Evolutionary conservation across 2,888 invertebrate species (phyloP), one percentile per base, ranked within the genome.

Genomic region (Ptilodon capucinus): DNA sequence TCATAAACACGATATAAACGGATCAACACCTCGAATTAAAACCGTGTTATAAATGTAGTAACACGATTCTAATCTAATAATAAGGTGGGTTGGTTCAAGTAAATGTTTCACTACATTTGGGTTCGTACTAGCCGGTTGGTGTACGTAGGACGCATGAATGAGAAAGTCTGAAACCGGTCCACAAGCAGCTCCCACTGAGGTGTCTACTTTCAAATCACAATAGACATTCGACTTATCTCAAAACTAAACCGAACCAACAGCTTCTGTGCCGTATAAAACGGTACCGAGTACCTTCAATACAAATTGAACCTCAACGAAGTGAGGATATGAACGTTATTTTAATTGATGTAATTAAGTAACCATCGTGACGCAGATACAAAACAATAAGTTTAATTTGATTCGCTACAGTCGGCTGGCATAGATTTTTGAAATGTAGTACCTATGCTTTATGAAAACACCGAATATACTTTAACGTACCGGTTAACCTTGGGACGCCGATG

Each of bases 151-250:
- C 68, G 80, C 76, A 77, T 88, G 84, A 86, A 86, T 86, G 85
- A 89, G 91, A 91, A 91, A 90, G 90, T 85, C 80, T 71, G 73
- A 70, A 79, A 90, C 90, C 91, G 90, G 91, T 90, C 78, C 72
- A 72, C 64, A 61, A 50, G 46, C 60, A 57, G 74, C 83, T 82
- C 80, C 82, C 76, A 79, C 79, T 74, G 63, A 69, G 73, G 79
- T 79, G 85, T 84, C 87, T 86, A 89, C 90, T 91, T 91, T 90
- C 89, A 86, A 86, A 84, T 85, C 79, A 89, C 88, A 89, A 90
- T 89, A 82, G 84, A 79, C 74, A 65, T 73, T 73, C 68, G 71
- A 76, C 75, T 81, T 85, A 77, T 83, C 76, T 72, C 50, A 42
- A 45, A 42, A 64, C 65, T 64, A 64, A 71, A 74, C 72, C 60